Evolutionary conservation across 2,888 invertebrate species (phyloP).

Genomic region (Mimumesa dahlbomi): DNA sequence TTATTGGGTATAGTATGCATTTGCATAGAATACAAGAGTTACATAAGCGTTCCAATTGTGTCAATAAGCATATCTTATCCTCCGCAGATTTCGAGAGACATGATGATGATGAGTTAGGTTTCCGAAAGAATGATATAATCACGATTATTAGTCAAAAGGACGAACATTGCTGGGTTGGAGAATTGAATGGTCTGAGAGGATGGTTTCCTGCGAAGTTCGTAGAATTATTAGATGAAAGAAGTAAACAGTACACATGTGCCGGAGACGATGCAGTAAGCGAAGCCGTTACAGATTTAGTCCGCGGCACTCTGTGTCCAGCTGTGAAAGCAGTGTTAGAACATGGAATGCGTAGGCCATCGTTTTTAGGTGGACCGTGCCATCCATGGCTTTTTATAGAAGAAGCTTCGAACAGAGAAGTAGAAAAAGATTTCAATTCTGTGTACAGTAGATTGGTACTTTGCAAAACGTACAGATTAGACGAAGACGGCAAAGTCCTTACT

Average conservation of each 20-base stretch:
- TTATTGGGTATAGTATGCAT: constrained; percentile 84
- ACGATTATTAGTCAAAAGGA: constrained; percentile 98
- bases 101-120: constrained; percentile 99
- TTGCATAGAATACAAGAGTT: background rate
- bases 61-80: constrained; percentile 7
- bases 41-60: too few relatives aligned
- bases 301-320: constrained; percentile 95
- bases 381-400: constrained; percentile 99
- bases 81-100: constrained; percentile 94
- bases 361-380: constrained; percentile 95
- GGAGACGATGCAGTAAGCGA: constrained; percentile 99
- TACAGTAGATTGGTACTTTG: constrained; percentile 98
- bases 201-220: constrained; percentile 99
- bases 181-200: constrained; percentile 95
- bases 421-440: constrained; percentile 98
- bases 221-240: constrained; percentile 96
- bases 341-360: constrained; percentile 95
- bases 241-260: constrained; percentile 93
- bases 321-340: constrained; percentile 96
- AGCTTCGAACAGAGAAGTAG: constrained; percentile 97
- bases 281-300: constrained; percentile 96
- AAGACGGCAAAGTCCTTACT: constrained; percentile 99
- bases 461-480: constrained; percentile 98
- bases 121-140: constrained; percentile 98
- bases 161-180: constrained; percentile 99